Evolutionary conservation across 1,140 invertebrate species (phyloP), one percentile per base, ranked within the genome.

Genomic region (Philotrypesis tridentata): DNA sequence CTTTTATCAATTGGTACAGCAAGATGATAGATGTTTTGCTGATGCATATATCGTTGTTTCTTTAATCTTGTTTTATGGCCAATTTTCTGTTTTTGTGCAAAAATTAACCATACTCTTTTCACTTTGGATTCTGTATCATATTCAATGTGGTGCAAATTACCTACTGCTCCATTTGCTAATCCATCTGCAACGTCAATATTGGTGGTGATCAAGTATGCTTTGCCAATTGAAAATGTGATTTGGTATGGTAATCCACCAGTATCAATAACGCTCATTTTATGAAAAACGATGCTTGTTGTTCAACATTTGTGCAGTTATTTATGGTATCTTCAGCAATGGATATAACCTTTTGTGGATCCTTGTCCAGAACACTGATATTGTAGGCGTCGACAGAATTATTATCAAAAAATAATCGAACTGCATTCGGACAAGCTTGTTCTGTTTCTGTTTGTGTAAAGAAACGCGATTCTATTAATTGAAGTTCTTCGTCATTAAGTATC

Each of bases 111-210:
- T n/a, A n/a, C n/a, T n/a, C n/a, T n/a, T n/a, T n/a, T n/a, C n/a
- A n/a, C n/a, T n/a, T n/a, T n/a, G n/a, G n/a, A n/a, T n/a, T n/a
- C n/a, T n/a, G n/a, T n/a, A n/a, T n/a, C n/a, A n/a, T n/a, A n/a
- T n/a, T n/a, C n/a, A n/a, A n/a, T n/a, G n/a, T n/a, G n/a, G n/a
- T n/a, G n/a, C n/a, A 90, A 76, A 78, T 86, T 86, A 12, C 86
- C 89, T 70, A 88, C 83, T 11, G 89, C 84, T 29, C 88, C 89
- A 84, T 90, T 90, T 4, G 82, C 85, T 75, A 90, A 84, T 0
- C 89, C 89, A 84, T 90, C 87, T 43, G 80, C 25, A 0, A 89
- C 86, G 79, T 89, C 85, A 11, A 90, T 89, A 78, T 90, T 90
- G 12, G 84, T 86, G 12, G 86, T 87, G 27, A 91, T 86, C 79